Conservation (phyloP, 2,888 invertebrate species). For the Ecdyonurus torrentis region DNA sequence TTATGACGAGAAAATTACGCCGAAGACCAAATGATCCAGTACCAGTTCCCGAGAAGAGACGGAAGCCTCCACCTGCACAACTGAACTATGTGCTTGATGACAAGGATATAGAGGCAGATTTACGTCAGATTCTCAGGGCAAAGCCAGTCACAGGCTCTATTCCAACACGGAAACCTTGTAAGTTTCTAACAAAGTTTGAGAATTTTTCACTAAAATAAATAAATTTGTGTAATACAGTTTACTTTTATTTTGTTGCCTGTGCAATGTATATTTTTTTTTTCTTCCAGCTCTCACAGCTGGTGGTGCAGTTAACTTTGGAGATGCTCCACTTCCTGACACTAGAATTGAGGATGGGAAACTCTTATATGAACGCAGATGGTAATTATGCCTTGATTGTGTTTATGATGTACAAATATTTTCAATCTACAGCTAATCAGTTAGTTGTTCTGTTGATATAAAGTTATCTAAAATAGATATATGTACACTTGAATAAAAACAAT, state of each 20-base stretch:
- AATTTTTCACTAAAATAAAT: too few relatives aligned
- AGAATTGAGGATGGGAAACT: slow-evolving; percentile 90
- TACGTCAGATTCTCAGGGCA: slow-evolving; percentile 52
- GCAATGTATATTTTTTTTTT: neutral
- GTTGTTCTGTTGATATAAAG: slow-evolving; percentile 9
- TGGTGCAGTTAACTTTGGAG: slow-evolving; percentile 15
- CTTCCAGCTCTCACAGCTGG: neutral
- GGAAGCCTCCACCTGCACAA: slow-evolving; percentile 60
- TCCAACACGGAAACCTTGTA: neutral
- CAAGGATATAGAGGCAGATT: slow-evolving; percentile 71
- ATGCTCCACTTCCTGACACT: slow-evolving; percentile 48
- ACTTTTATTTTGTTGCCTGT: neutral
- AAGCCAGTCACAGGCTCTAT: neutral
- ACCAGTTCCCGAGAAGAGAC: slow-evolving; percentile 70
- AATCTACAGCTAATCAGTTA: slow-evolving; percentile 9
- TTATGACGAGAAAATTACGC: slow-evolving; percentile 84
- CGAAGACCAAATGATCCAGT: slow-evolving; percentile 87
- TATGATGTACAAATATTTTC: slow-evolving; percentile 9
- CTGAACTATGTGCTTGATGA: slow-evolving; percentile 80
- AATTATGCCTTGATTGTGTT: slow-evolving; percentile 14
- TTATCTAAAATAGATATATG: neutral
- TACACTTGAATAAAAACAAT: slow-evolving; percentile 5
- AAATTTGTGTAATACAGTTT: neutral
- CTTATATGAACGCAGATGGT: slow-evolving; percentile 83
- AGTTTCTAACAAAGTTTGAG: too few relatives aligned